A percentile compares a stretch with the other conserved stretches of the same genome.
These are phyloP conservation scores for Aphaenogaster floridana DNA, from an alignment of 1,140 invertebrate genomes.

Conservation along the genomic window DNA sequence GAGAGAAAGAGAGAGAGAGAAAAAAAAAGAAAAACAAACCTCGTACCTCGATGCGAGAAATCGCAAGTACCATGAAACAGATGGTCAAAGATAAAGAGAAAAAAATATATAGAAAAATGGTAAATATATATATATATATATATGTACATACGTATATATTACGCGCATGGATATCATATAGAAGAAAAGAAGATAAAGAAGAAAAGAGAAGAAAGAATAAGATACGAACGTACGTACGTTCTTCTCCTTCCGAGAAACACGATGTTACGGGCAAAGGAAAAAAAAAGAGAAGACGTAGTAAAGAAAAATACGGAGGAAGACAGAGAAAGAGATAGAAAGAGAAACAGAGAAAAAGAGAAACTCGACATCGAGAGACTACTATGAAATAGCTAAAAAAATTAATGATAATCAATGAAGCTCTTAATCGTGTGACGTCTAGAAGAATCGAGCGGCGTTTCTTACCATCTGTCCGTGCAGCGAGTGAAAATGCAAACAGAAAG, in stretches of 20 bases:
- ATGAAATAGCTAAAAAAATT: constrained; percentile 77
- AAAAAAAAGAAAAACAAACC: constrained; percentile 42
- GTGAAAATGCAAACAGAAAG: constrained; percentile 80
- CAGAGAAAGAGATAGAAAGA: constrained; percentile 28
- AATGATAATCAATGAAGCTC: constrained; percentile 85
- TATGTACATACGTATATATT: constrained; percentile 52
- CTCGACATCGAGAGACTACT: constrained; percentile 82
- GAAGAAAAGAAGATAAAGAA: constrained; percentile 45
- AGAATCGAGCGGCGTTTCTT: constrained; percentile 86
- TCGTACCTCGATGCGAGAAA: constrained; percentile 59
- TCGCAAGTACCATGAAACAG: constrained; percentile 55
- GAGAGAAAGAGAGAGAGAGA: constrained; percentile 44
- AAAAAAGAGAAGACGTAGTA: constrained; percentile 16
- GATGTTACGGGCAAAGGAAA: constrained; percentile 63
- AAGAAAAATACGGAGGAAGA: constrained; percentile 5
- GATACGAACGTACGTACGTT: constrained; percentile 40
- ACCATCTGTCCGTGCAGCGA: constrained; percentile 87
- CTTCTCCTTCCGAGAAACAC: constrained; percentile 40
- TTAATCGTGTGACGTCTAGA: constrained; percentile 83
- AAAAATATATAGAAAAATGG: constrained; percentile 45
- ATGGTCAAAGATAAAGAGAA: constrained; percentile 38
- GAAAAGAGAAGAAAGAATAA: constrained; percentile 45
- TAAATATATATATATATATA: constrained; percentile 46
- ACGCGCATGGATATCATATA: constrained; percentile 35
- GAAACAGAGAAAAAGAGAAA: constrained; percentile 69